Conservation (phyloP, 2,797 vertebrate genomes). For the Phyllotis vaccarum region DNA sequence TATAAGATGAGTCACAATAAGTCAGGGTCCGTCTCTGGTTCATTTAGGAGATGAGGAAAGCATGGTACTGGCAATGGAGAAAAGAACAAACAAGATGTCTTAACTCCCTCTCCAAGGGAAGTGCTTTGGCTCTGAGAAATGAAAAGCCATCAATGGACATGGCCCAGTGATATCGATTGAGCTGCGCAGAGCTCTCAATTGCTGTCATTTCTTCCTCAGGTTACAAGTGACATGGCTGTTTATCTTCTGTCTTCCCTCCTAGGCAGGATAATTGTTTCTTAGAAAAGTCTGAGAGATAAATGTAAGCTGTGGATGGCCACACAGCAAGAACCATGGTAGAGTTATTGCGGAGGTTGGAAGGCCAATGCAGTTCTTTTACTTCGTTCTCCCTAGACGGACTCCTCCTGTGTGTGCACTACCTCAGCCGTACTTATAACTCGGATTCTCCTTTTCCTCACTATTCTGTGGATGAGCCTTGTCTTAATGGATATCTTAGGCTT, state of each 20-base stretch:
- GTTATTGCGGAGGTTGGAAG: neutral
- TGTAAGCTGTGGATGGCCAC: neutral
- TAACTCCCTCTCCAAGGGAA: slow-evolving; percentile 11
- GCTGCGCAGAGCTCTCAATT: slow-evolving; percentile 30
- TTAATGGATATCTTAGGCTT: neutral
- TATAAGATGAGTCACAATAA: neutral
- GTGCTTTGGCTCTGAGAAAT: slow-evolving; percentile 43
- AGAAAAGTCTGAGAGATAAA: slow-evolving; percentile 65
- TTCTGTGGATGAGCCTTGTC: neutral
- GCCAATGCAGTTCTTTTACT: neutral
- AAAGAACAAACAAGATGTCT: slow-evolving; percentile 19
- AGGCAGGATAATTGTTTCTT: slow-evolving; percentile 61
- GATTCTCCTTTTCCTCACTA: neutral
- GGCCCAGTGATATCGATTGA: slow-evolving; percentile 47
- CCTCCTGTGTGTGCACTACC: too few relatives aligned
- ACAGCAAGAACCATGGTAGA: slow-evolving; percentile 20
- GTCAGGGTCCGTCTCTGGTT: neutral
- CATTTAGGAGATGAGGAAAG: neutral
- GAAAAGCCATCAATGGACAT: slow-evolving; percentile 10
- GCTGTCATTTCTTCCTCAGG: slow-evolving; percentile 51
- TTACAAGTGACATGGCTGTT: slow-evolving; percentile 46
- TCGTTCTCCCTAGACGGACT: neutral
- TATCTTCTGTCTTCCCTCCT: slow-evolving; percentile 61
- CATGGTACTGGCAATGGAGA: neutral
- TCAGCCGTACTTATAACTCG: neutral